Percentiles rank a stretch among this genome's conserved stretches.
Conservation (phyloP, 2,888 invertebrate species). For the Eudasyphora cyanicolor region DNA sequence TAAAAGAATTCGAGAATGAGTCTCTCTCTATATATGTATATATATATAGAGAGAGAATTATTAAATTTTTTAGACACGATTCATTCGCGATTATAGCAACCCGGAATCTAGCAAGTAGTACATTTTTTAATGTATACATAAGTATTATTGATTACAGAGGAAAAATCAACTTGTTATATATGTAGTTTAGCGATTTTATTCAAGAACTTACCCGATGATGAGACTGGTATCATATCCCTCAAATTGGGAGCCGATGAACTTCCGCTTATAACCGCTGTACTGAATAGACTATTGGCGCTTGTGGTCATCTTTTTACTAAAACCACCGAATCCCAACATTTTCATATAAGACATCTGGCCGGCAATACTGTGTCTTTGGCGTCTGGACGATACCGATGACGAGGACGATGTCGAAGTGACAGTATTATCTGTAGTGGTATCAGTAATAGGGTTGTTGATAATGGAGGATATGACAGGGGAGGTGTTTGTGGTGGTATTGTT, state of each 20-base stretch:
- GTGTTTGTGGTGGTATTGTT: constrained; percentile 38
- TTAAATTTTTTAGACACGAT: not conserved
- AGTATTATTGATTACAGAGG: too few relatives aligned
- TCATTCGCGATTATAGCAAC: not conserved
- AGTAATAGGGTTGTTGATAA: constrained; percentile 70
- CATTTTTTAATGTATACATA: too few relatives aligned
- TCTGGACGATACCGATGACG: constrained; percentile 82
- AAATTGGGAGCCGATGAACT: constrained; percentile 95
- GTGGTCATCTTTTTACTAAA: constrained; percentile 85
- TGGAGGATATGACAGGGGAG: constrained; percentile 45
- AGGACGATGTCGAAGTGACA: constrained; percentile 76
- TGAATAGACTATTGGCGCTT: constrained; percentile 93
- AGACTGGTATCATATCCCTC: constrained; percentile 91
- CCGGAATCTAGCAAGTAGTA: too few relatives aligned
- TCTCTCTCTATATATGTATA: not conserved
- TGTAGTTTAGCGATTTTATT: too few relatives aligned
- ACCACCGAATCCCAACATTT: constrained; percentile 90
- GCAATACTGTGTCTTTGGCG: constrained; percentile 97
- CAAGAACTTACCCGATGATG: constrained; percentile 85
- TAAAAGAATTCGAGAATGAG: not conserved
- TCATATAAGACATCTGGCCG: constrained; percentile 96
- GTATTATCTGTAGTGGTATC: constrained; percentile 78
- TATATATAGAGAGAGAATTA: not conserved
- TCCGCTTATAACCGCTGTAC: constrained; percentile 97
- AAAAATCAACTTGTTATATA: too few relatives aligned